Evolutionary conservation across 1,140 invertebrate genomes (phyloP).

Genomic region (Pomacea maculata): DNA sequence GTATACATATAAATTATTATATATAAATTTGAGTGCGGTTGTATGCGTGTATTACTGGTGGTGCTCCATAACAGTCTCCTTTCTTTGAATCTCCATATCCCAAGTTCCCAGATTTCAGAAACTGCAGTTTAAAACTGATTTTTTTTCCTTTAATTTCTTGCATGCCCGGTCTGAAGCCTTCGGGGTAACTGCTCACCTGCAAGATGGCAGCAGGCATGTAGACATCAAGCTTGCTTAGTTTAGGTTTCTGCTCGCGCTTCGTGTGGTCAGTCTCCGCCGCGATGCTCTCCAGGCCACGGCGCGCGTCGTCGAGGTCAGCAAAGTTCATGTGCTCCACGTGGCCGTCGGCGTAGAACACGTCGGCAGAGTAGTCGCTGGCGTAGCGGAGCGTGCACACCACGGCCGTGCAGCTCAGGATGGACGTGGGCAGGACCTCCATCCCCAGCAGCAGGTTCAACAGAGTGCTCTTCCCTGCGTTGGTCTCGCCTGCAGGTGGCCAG

Average conservation of each 20-base stretch:
- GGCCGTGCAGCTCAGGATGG: conserved; percentile 51
- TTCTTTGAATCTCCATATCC: no score
- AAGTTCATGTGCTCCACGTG: neutral
- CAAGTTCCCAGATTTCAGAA: neutral
- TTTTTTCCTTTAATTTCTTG: neutral
- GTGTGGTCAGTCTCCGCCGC: conserved; percentile 34
- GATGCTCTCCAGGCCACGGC: conserved; percentile 16
- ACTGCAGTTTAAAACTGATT: neutral
- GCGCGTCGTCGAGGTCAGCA: conserved; percentile 19
- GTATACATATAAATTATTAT: no score
- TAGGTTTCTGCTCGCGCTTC: conserved; percentile 30
- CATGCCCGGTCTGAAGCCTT: no score
- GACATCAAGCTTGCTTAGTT: conserved; percentile 44
- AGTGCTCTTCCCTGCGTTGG: conserved; percentile 56
- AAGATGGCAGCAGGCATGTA: conserved; percentile 43
- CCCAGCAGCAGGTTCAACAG: conserved; percentile 56
- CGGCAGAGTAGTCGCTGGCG: conserved; percentile 11
- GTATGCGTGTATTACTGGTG: no score
- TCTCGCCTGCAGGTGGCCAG: conserved; percentile 45
- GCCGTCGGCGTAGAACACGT: conserved; percentile 31
- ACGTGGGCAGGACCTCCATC: conserved; percentile 45
- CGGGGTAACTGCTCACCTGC: conserved; percentile 34
- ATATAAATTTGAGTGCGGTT: no score
- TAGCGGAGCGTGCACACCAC: conserved; percentile 51
- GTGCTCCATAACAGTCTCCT: no score